phyloP scores from a whole-genome alignment of 1,140 invertebrate species.

The Drosophila micromelanica region DNA sequence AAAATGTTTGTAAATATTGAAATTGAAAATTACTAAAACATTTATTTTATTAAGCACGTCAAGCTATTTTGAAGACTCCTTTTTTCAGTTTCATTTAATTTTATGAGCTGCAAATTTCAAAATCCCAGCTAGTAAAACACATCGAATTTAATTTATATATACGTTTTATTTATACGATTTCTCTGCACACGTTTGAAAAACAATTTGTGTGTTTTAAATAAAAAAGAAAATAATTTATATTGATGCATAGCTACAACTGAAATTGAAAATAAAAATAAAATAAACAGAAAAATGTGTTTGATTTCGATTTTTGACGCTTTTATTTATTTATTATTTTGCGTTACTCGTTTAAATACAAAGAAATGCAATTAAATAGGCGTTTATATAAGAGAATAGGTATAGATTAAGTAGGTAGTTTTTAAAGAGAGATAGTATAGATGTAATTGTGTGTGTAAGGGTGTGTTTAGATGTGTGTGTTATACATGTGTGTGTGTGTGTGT shows the following conservation, averaged over 20 bases:
- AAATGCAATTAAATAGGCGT: constrained; percentile 71
- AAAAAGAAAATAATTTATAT: constrained; percentile 3
- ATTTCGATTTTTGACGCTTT: constrained; percentile 34
- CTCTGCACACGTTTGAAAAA: constrained; percentile 68
- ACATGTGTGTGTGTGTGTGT: constrained; percentile 36
- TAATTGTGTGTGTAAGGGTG: constrained; percentile 1
- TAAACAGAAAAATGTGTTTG: constrained; percentile 22
- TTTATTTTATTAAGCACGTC: too few species aligned
- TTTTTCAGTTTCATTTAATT: too few species aligned
- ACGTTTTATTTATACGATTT: constrained; percentile 79
- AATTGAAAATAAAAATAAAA: constrained; percentile 17
- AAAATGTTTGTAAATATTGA: too few species aligned
- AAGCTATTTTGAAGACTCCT: too few species aligned
- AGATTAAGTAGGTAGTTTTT: constrained; percentile 6
- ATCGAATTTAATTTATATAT: constrained; percentile 69
- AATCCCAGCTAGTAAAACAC: background rate
- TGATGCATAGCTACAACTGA: constrained; percentile 11
- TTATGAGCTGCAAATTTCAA: background rate
- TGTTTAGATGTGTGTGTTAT: constrained; percentile 30
- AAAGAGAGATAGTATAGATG: constrained; percentile 6
- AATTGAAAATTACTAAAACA: too few species aligned
- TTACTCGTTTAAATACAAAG: constrained; percentile 73
- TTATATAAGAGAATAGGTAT: constrained; percentile 47
- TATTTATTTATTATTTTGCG: constrained; percentile 66
- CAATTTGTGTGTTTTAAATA: constrained; percentile 20